Conservation (phyloP, 2,888 invertebrate genomes). For the Tenodera sinensis region DNA sequence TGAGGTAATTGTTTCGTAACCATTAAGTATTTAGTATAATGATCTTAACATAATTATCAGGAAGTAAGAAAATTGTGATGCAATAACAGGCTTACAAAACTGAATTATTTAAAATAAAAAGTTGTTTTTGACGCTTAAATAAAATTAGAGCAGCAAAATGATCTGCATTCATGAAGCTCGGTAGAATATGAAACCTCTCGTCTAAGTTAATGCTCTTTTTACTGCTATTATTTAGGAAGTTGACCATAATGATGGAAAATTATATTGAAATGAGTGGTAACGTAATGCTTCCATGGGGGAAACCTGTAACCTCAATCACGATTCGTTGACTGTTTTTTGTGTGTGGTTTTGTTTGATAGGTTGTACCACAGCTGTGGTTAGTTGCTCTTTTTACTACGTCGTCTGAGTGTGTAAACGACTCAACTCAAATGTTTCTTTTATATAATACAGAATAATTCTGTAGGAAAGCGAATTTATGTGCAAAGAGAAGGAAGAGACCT, state of each 20-base stretch:
- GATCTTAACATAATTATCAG: background rate
- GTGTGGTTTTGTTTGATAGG: background rate
- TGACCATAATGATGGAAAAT: background rate
- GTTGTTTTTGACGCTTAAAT: too few relatives aligned
- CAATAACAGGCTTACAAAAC: background rate
- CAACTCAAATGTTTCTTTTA: background rate
- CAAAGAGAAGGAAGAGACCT: too few relatives aligned
- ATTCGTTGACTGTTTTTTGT: background rate
- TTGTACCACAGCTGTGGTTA: background rate
- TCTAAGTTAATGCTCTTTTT: background rate
- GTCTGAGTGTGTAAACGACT: background rate
- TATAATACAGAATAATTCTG: background rate
- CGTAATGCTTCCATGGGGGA: background rate
- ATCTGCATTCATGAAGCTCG: background rate
- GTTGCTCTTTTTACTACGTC: background rate
- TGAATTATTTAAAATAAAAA: too few relatives aligned
- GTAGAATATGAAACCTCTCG: background rate
- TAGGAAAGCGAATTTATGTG: background rate
- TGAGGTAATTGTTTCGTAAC: background rate
- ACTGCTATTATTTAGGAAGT: background rate
- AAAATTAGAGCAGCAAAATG: too few relatives aligned
- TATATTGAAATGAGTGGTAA: background rate
- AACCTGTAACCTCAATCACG: background rate
- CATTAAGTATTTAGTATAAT: background rate
- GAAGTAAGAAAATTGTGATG: background rate